Evolutionary conservation across 1,140 invertebrate species (phyloP), one percentile per base, ranked within the genome.

Genomic region (Heliconius hewitsoni): DNA sequence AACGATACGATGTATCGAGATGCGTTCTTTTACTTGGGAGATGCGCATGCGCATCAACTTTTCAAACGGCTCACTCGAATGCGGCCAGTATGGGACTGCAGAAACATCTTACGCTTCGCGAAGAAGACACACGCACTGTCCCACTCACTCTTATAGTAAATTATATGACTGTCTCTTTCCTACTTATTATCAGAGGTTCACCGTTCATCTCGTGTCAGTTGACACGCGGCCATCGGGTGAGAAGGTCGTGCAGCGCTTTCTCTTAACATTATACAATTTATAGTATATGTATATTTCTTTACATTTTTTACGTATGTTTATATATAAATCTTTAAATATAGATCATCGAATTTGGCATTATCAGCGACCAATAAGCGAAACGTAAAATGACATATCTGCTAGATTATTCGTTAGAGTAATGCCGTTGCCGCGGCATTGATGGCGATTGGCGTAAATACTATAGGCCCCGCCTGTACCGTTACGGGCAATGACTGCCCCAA

Each of bases 141-240:
- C 81, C 85, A 52, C 82, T 94, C 89, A 76, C 85, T 66, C 89
- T n/a, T 71, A 55, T n/a, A 27, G n/a, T 71, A 16, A 52, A 50
- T 57, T 39, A 66, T 91, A 87, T 87, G 34, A 70, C 85, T 81
- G 81, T 93, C 90, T 82, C 91, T 79, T 84, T 93, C 87, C 82
- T 84, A 86, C 90, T 90, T 92, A 92, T 93, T 94, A 94, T 93
- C 91, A 93, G 89, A 93, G 91, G 93, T 93, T 93, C 91, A 91
- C 79, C 82, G 91, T 90, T 89, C 93, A 93, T 93, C 91, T 87
- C 23, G 27, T 66, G 91, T 93, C 91, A 94, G 93, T 94, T 86
- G 89, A 86, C 90, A 87, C 87, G 88, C 89, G 91, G 91, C 83
- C 91, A 85, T 84, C 89, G 90, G 86, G 87, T 87, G 90, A 88